Evolutionary conservation across 2,888 invertebrate genomes (phyloP).

Genomic region (Apodemia mormo): DNA sequence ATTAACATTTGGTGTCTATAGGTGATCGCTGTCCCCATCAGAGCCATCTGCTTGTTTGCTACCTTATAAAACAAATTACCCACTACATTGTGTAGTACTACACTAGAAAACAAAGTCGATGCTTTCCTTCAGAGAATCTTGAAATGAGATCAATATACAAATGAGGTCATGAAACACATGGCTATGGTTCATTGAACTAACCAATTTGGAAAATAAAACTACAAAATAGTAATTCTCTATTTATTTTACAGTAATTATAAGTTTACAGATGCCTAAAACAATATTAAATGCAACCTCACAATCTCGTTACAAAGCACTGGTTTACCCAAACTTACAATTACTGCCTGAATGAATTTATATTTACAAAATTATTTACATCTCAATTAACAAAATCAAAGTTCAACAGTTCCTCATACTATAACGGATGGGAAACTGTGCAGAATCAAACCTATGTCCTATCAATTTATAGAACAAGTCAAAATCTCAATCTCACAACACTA

Average conservation of each 20-base stretch:
- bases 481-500: slow-evolving; percentile 20
- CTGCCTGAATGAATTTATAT: slow-evolving; percentile 51
- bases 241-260: slow-evolving; percentile 64
- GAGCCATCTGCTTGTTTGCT: no score
- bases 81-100: no score
- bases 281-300: slow-evolving; percentile 25
- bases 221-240: slow-evolving; percentile 23
- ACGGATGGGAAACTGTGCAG: slow-evolving; percentile 58
- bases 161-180: neutral
- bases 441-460: slow-evolving; percentile 38
- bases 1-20: no score
- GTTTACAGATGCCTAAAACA: slow-evolving; percentile 39
- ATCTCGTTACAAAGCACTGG: slow-evolving; percentile 35
- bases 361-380: slow-evolving; percentile 52
- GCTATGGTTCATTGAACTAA: neutral
- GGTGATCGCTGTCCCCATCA: no score
- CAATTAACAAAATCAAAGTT: slow-evolving; percentile 53
- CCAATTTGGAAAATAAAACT: slow-evolving; percentile 8
- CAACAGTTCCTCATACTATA: slow-evolving; percentile 58
- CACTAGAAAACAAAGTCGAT: no score
- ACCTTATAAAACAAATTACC: no score
- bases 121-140: no score
- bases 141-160: neutral
- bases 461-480: slow-evolving; percentile 14
- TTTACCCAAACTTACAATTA: slow-evolving; percentile 70